phyloP scores from a whole-genome alignment of 2,797 vertebrate species.

The Tragelaphus eurycerus region DNA sequence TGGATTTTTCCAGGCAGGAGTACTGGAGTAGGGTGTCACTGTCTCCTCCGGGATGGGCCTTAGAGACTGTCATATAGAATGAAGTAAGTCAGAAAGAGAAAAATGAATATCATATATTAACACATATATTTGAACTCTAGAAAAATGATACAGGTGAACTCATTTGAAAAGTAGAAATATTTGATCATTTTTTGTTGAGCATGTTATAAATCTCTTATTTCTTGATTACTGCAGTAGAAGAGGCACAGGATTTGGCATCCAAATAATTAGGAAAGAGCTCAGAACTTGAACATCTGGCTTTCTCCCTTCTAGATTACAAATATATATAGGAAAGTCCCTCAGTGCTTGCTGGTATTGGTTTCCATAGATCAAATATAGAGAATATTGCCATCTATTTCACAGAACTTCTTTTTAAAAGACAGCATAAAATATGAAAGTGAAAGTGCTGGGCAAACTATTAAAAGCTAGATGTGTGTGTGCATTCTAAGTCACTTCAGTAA shows the following conservation, averaged over 20 bases:
- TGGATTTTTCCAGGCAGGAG: too few species aligned
- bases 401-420: not conserved
- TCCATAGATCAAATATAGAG: not conserved
- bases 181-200: not conserved
- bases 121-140: not conserved
- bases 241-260: not conserved
- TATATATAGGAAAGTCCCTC: not conserved
- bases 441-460: not conserved
- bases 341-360: not conserved
- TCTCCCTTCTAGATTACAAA: not conserved
- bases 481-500: not conserved
- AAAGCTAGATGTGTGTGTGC: not conserved
- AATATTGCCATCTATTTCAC: not conserved
- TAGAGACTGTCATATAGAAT: not conserved
- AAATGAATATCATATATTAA: not conserved
- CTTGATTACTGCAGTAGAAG: too few species aligned
- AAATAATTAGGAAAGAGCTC: not conserved
- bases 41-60: not conserved
- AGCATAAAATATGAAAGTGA: not conserved
- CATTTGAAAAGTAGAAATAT: not conserved
- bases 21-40: too few species aligned
- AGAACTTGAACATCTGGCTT: not conserved
- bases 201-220: not conserved
- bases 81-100: not conserved
- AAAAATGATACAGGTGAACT: not conserved